Evolutionary conservation across 1,140 invertebrate species (phyloP), one percentile per base, ranked within the genome.

Genomic region (Eurytemora carolleeae): DNA sequence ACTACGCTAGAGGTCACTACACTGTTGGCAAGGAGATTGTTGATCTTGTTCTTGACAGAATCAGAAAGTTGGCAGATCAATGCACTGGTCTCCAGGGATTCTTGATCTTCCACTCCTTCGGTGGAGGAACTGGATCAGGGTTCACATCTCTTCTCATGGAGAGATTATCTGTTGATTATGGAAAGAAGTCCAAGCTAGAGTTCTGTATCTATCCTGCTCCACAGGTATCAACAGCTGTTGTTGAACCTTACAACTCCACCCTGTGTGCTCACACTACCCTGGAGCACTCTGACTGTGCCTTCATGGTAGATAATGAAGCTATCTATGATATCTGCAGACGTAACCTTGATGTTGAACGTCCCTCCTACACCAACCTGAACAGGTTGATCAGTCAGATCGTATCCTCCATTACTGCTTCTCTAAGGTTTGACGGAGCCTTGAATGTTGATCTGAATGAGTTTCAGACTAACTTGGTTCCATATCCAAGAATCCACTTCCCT

Each of bases 1-100:
- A 87, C 72, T 86, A 86, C 69, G 85, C 84, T 15, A 74, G 85
- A 59, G 87, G 87, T 58, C 87, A 90, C 74, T 91, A 91, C 77
- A 91, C 87, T 63, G 86, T 90, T 69, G 87, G 87, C 64, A 90
- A 86, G 73, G 87, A 87, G 74, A 69, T 73, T 56, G 73, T 76
- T 54, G 75, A 75, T 58, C 63, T 73, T 52, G 69, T 70, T 54
- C 58, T 74, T 52, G 72, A 74, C 64, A 24, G 74, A 22, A 76
- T 84, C 64, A 74, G 82, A 12, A 71, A 77, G 15, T 70, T 84
- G 57, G 81, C 84, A 20, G 84, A 86, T 71, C 81, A 84, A 69
- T 86, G 85, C 69, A 86, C 83, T 15, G 84, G 84, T 44, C 76
- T 86, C 1, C 83, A 86, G 74, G 84, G 84, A 52, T 77, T 77